Base-by-base conservation (phyloP, 1,140 invertebrate species). In the Ceratosolen solmsi region DNA sequence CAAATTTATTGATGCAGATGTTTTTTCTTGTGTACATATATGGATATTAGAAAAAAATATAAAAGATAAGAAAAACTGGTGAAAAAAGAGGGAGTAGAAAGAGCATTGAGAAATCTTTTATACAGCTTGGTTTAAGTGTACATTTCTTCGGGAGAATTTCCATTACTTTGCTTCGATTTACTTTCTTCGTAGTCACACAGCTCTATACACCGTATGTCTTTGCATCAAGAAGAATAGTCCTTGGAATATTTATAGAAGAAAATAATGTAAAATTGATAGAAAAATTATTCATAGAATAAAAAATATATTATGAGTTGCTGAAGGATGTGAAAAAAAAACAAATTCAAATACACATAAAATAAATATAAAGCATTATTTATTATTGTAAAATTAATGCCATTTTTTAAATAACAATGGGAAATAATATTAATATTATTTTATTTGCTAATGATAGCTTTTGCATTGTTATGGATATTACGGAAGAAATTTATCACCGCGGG, bases 121-220 rank as follows among this genome's bases (percentile, higher is more conserved):
- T 49, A 49, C 27, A 5, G 25, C 0, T 68, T 68, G 46, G 27
- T 49, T 33, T 46, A 49, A 77, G 75, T 49, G 60, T 63, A 20
- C 60, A 20, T 33, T 49, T n/a, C 15, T 63, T 46, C 27, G 3
- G 13, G 68, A 60, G 54, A 79, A 72, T 79, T 79, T 79, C 78
- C 68, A 72, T 79, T 72, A 79, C 54, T 46, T 72, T 54, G 30
- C 51, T 71, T 49, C 68, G 65, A 79, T 79, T 79, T 79, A 72
- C 78, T 72, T 79, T 71, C 51, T 65, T 25, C n/a, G 46, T 1
- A 51, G 4, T 4, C 11, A 1, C 2, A 5, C 22, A 22, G 2
- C 25, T 38, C n/a, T n/a, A n/a, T n/a, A n/a, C n/a, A n/a, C 9
- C 22, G 3, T 30, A 54, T 71, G n/a, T 79, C 49, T 30, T 71